Base-by-base conservation (phyloP, 2,797 vertebrate genomes). In the Gymnothorax reevesii region DNA sequence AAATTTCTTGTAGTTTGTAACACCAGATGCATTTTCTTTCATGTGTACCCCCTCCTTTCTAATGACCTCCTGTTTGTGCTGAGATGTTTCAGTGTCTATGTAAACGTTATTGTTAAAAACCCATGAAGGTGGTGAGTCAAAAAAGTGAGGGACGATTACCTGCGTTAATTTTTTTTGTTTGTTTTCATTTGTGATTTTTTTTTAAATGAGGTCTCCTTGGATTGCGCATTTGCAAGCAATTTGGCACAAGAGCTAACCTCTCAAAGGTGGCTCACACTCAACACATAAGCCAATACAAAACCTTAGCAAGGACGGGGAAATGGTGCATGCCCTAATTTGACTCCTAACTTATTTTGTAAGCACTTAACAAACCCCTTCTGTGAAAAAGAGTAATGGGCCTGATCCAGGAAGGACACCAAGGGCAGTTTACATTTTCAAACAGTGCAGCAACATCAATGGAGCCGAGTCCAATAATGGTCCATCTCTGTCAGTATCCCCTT, bases 371-470 rank as follows among this genome's bases (percentile, higher is more conserved):
- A 49, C 17, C 15, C 17, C 55, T 54, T 80, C 77, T 33, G 17
- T n/a, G 77, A 17, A 54, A 80, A 80, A 22, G 17, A 80, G 55
- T 17, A 13, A 17, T 17, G 33, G 42, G 33, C 15, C 42, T 77
- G 73, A 77, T 49, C 77, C 17, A 80, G 77, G 55, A 54, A 80
- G 55, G 77, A 22, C 77, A 54, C 49, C 54, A 55, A n/a, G 20
- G 77, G 4, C n/a, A 52, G 55, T 80, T 54, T 80, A 22, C 52
- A 52, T 80, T 80, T 55, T 22, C 49, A 55, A 49, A 54, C 49
- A 80, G 55, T 55, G 52, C 17, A 80, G 49, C 9, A 80, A 80
- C 77, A 80, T 54, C 49, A 54, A 80, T 55, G 77, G 77, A 52
- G 52, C 54, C 55, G 52, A 80, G 49, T 54, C 77, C 52, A 20